Evolutionary conservation across 2,888 invertebrate genomes (phyloP).

Genomic region (Ormyrus pomaceus): DNA sequence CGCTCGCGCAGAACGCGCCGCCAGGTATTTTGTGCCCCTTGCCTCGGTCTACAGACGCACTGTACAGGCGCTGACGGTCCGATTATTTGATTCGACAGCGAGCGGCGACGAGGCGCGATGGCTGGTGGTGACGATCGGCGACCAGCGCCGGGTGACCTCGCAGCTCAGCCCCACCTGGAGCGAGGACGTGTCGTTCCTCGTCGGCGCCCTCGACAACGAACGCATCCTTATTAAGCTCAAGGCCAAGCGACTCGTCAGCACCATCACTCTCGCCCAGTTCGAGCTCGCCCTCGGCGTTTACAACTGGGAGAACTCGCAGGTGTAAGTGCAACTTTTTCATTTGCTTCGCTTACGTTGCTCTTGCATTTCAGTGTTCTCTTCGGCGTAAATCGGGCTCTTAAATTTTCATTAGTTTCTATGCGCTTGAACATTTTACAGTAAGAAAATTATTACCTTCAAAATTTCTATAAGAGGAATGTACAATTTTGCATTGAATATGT

Average conservation of each 20-base stretch:
- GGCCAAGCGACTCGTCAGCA: constrained; percentile 76
- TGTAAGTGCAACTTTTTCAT: constrained; percentile 67
- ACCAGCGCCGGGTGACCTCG: constrained; percentile 74
- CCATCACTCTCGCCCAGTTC: constrained; percentile 76
- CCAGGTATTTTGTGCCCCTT: constrained; percentile 52
- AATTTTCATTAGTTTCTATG: neutral
- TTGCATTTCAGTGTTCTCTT: neutral
- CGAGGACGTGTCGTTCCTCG: constrained; percentile 77
- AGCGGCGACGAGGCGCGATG: constrained; percentile 75
- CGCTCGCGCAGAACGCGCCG: constrained; percentile 69
- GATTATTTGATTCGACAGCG: neutral
- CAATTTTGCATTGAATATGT: no score
- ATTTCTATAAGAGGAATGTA: no score
- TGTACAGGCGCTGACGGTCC: no score
- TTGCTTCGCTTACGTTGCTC: neutral
- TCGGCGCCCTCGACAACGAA: constrained; percentile 75
- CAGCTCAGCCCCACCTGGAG: constrained; percentile 74
- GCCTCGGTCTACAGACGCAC: no score
- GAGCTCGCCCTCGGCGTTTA: constrained; percentile 75
- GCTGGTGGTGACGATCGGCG: constrained; percentile 75
- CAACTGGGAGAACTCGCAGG: constrained; percentile 74
- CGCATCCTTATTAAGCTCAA: constrained; percentile 76
- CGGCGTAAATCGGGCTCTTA: no score
- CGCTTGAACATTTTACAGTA: neutral
- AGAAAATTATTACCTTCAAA: no score